phyloP scores from a whole-genome alignment of 2,113 vertebrate genomes.

The Chaetops frenatus region DNA sequence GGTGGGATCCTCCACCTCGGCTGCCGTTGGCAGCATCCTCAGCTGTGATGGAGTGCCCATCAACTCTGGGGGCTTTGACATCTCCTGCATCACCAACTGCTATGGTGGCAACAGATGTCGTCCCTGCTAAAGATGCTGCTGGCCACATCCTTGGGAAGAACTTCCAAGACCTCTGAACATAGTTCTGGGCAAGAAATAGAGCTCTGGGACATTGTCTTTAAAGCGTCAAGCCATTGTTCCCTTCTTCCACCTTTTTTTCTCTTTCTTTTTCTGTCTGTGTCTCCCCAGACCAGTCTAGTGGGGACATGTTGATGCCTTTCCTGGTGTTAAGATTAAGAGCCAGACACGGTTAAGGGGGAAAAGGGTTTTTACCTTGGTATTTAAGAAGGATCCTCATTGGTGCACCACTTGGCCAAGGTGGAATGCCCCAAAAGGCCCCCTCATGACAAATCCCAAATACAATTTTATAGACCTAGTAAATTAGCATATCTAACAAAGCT shows the following conservation, averaged over 20 bases:
- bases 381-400: too few relatives aligned
- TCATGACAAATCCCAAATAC: too few relatives aligned
- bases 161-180: accelerated
- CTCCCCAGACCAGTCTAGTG: background rate
- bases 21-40: background rate
- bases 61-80: background rate
- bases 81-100: background rate
- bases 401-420: too few relatives aligned
- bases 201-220: background rate
- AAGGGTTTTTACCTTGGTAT: too few relatives aligned
- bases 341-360: too few relatives aligned
- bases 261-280: accelerated
- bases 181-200: background rate
- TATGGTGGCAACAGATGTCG: background rate
- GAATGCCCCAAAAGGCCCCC: too few relatives aligned
- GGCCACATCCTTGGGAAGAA: accelerated
- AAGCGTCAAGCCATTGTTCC: accelerated
- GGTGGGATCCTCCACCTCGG: background rate
- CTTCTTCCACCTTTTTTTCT: background rate
- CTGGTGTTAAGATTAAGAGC: too few relatives aligned
- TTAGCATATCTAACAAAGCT: too few relatives aligned
- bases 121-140: background rate
- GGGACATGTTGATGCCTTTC: too few relatives aligned
- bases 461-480: too few relatives aligned
- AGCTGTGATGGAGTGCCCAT: background rate